Evolutionary conservation across 2,113 vertebrate genomes (phyloP).

Genomic region (Donacobius atricapilla): DNA sequence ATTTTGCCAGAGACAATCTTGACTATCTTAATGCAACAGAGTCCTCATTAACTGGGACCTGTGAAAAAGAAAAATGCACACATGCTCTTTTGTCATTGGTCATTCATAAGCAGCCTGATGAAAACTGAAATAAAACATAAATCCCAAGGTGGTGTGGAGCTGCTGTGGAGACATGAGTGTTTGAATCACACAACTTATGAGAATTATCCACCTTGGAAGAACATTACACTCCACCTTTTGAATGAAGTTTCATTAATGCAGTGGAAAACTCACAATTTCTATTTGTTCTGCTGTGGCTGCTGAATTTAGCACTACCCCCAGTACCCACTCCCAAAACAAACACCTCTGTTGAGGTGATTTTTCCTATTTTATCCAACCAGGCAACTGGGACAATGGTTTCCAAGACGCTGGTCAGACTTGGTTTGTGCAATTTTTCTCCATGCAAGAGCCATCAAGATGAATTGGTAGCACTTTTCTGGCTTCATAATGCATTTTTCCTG

Average conservation of each 20-base stretch:
- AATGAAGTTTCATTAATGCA: slow-evolving; percentile 33
- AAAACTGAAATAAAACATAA: slow-evolving; percentile 63
- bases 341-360: not conserved
- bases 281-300: slow-evolving; percentile 31
- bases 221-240: slow-evolving; percentile 23
- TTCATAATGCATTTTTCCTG: not conserved
- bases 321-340: slow-evolving; percentile 1
- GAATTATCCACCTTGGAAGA: slow-evolving; percentile 48
- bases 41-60: slow-evolving; percentile 69
- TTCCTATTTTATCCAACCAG: not conserved
- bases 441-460: not conserved
- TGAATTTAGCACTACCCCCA: not conserved
- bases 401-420: not conserved
- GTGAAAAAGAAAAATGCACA: slow-evolving; percentile 61
- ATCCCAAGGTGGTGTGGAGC: slow-evolving; percentile 22
- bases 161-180: not conserved
- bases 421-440: not conserved
- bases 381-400: not conserved
- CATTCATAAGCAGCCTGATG: slow-evolving; percentile 22
- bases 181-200: slow-evolving; percentile 21
- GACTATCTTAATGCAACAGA: slow-evolving; percentile 62
- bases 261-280: slow-evolving; percentile 37
- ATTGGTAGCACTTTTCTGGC: not conserved
- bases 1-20: slow-evolving; percentile 59
- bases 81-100: slow-evolving; percentile 29